Conservation (phyloP, 2,113 vertebrate species). For the Lutjanus erythropterus region DNA sequence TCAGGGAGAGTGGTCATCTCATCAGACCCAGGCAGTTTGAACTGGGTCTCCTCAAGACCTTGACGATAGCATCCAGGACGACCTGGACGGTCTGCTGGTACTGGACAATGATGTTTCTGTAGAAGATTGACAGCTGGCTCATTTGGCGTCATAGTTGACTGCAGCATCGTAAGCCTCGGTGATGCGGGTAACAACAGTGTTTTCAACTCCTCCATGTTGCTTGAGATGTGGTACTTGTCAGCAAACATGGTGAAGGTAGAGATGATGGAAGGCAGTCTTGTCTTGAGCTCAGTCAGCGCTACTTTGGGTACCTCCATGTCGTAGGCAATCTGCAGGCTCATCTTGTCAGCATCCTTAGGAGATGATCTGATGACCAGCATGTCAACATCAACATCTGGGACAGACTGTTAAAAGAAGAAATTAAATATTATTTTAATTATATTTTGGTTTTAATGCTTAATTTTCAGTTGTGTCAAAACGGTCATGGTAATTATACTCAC, state of each 20-base stretch:
- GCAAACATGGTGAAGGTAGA: conserved; percentile 64
- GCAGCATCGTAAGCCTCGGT: conserved; percentile 72
- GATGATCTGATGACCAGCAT: conserved; percentile 84
- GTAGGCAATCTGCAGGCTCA: conserved; percentile 86
- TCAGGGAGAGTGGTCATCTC: conserved; percentile 85
- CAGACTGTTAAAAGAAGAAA: conserved; percentile 81
- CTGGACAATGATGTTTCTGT: conserved; percentile 78
- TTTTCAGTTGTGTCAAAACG: neutral
- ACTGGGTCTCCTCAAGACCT: conserved; percentile 86
- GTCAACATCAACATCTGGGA: conserved; percentile 85
- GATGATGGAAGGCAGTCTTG: conserved; percentile 76
- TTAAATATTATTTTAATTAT: neutral
- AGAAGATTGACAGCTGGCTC: conserved; percentile 79
- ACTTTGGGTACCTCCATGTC: conserved; percentile 82
- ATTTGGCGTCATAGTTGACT: conserved; percentile 74
- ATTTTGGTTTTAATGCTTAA: neutral
- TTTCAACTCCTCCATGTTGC: conserved; percentile 64
- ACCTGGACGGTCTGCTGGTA: conserved; percentile 81
- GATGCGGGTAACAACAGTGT: conserved; percentile 69
- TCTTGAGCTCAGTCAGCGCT: conserved; percentile 84
- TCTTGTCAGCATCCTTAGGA: conserved; percentile 68
- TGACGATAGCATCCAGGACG: conserved; percentile 83
- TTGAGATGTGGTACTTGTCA: conserved; percentile 79
- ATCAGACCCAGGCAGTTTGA: conserved; percentile 86
- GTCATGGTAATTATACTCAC: conserved; percentile 78